These are phyloP conservation scores for Noctua janthina DNA, from an alignment of 2,888 invertebrate species.

Conservation along the genomic window DNA sequence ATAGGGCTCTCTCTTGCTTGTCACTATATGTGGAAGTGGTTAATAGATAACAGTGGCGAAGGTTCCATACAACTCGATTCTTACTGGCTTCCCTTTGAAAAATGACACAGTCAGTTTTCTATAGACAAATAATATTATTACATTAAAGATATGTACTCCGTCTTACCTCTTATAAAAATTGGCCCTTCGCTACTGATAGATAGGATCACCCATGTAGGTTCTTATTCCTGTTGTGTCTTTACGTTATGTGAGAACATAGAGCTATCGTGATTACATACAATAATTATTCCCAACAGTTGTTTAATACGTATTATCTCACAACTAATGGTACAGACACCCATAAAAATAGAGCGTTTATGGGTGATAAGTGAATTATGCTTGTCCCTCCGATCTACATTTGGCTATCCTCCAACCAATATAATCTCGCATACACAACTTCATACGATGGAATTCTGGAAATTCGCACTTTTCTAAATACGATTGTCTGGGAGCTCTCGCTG, in stretches of 20 bases:
- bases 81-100: too few relatives aligned
- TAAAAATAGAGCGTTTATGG: constrained; percentile 61
- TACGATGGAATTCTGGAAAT: constrained; percentile 66
- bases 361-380: constrained; percentile 69
- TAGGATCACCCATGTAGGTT: background rate
- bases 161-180: too few relatives aligned
- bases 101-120: too few relatives aligned
- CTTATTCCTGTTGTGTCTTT: background rate
- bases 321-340: constrained; percentile 46
- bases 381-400: constrained; percentile 74
- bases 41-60: too few relatives aligned
- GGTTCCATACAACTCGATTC: too few relatives aligned
- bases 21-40: too few relatives aligned
- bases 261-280: constrained; percentile 4
- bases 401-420: constrained; percentile 74
- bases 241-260: background rate
- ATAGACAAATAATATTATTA: too few relatives aligned
- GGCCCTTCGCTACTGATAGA: background rate
- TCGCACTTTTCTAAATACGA: constrained; percentile 70
- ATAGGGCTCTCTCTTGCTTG: too few relatives aligned
- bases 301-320: constrained; percentile 30
- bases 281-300: constrained; percentile 22
- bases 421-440: constrained; percentile 63
- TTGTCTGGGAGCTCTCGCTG: constrained; percentile 51
- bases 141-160: too few relatives aligned